phyloP scores from a whole-genome alignment of 2,888 invertebrate species.

The Parapristionchus giblindavisi region DNA sequence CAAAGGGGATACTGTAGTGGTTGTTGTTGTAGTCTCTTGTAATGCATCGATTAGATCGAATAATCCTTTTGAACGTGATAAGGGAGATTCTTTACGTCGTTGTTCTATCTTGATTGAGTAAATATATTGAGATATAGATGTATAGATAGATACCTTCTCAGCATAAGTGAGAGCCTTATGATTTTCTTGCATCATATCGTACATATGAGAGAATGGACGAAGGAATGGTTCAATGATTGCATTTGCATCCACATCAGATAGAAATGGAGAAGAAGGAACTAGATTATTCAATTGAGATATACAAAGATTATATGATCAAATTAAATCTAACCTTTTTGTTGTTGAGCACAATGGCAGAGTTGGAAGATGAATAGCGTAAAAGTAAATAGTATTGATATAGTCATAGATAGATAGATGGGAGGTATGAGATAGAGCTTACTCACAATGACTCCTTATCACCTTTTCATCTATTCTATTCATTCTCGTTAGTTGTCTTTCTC shows the following conservation, averaged over 20 bases:
- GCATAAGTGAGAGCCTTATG: constrained; percentile 50
- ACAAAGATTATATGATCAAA: too few relatives aligned
- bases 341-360: not conserved
- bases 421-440: too few relatives aligned
- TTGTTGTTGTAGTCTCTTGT: constrained; percentile 48
- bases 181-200: constrained; percentile 58
- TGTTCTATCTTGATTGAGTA: constrained; percentile 12
- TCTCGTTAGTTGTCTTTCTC: not conserved
- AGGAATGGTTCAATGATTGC: constrained; percentile 59
- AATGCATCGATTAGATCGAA: constrained; percentile 27
- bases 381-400: constrained; percentile 1
- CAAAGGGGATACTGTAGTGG: constrained; percentile 54
- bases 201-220: constrained; percentile 58
- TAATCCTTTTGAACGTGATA: constrained; percentile 28
- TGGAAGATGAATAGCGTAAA: not conserved
- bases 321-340: too few relatives aligned
- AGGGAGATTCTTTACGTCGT: constrained; percentile 28
- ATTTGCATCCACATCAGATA: constrained; percentile 55
- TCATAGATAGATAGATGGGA: not conserved
- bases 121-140: not conserved
- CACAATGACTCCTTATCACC: not conserved
- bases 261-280: not conserved
- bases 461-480: constrained; percentile 14
- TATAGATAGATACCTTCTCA: constrained; percentile 38
- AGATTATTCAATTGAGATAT: not conserved